phyloP scores from a whole-genome alignment of 2,888 invertebrate species.

The Nasonovia ribisnigri region DNA sequence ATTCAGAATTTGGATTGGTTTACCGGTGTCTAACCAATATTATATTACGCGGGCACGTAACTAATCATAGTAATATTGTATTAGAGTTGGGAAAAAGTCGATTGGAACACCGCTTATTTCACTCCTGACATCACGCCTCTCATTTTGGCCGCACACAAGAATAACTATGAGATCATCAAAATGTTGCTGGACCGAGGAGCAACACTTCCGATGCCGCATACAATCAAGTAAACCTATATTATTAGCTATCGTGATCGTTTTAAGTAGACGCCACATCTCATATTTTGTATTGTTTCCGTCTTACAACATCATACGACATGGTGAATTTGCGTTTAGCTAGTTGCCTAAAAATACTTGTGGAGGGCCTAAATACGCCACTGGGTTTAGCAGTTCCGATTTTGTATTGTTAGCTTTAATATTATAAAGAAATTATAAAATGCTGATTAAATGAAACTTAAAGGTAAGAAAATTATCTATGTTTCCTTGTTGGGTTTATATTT shows the following conservation, averaged over 20 bases:
- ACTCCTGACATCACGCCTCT: conserved; percentile 94
- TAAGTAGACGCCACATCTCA: neutral
- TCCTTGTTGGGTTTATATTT: too few species aligned
- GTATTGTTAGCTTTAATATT: neutral
- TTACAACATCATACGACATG: neutral
- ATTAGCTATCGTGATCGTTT: neutral
- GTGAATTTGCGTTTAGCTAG: neutral
- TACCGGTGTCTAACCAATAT: too few species aligned
- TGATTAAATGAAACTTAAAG: neutral
- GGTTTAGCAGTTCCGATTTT: neutral
- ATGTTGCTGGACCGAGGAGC: conserved; percentile 92
- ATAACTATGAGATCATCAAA: conserved; percentile 96
- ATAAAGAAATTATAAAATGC: neutral
- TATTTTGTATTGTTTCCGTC: neutral
- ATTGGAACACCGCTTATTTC: conserved; percentile 85
- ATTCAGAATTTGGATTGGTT: neutral
- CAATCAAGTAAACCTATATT: conserved; percentile 76
- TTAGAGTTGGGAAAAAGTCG: conserved; percentile 90
- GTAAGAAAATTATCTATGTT: neutral
- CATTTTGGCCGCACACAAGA: conserved; percentile 91
- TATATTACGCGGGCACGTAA: neutral
- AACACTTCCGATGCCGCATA: conserved; percentile 90
- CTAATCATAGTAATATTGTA: conserved; percentile 64
- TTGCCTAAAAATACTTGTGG: too few species aligned
- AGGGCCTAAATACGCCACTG: too few species aligned